Evolutionary conservation across 2,797 vertebrate species (phyloP), one percentile per base, ranked within the genome.

Genomic region (Micropoecilia bifurca): DNA sequence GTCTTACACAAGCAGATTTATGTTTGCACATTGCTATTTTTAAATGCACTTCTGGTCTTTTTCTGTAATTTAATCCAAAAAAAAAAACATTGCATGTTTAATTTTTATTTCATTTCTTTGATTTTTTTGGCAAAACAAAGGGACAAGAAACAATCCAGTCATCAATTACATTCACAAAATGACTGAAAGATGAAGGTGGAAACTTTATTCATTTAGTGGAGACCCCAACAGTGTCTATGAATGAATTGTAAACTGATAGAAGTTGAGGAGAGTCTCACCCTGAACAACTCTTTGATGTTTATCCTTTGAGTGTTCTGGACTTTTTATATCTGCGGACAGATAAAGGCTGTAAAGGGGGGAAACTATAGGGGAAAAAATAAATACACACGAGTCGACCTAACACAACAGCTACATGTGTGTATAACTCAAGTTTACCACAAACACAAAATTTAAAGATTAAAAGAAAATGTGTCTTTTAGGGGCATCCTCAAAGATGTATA

Each of bases 51-150:
- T 73, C 33, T 68, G 33, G 16, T 6, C 0, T 79, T 74, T 71
- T 30, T n/a, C 7, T 66, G 2, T 59, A 57, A 79, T 85, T 79
- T 75, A 75, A 76, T 71, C 41, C 39, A 6, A 43, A 43, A 43
- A 43, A 43, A 43, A 20, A 69, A 13, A 43, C 22, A 69, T 69
- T 68, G 63, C 20, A 68, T 4, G 25, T 68, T 25, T 12, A 5
- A 41, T 41, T 68, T 43, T 68, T 39, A 39, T 66, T 61, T 20
- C 12, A 14, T 30, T 33, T 63, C 16, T 7, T 39, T 39, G 8
- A 25, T 68, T 68, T 41, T 25, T 4, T 41, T 68, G 18, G 7
- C 22, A 16, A 9, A 20, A 20, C 48, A 41, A 41, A 68, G 12
- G 63, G 18, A 12, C 18, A 68, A 25, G 36, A 68, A 68, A 68